A percentile compares a stretch with the other conserved stretches of the same genome.
Conservation (phyloP, 2,113 vertebrate species). For the Ailuropoda melanoleuca region DNA sequence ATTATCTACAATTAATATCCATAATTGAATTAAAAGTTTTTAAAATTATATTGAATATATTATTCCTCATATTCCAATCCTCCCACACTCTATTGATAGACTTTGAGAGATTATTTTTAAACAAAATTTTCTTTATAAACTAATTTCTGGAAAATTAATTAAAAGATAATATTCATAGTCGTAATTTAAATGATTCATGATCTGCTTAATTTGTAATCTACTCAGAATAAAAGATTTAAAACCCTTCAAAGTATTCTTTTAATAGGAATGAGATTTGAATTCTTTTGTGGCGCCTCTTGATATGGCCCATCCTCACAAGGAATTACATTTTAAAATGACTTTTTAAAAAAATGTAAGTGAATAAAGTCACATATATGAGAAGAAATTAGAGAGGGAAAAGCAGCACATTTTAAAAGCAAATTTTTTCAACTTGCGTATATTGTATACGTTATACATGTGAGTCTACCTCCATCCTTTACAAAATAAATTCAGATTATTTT, state of each 20-base stretch:
- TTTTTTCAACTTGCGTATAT: not conserved
- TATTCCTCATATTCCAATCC: slow-evolving; percentile 40
- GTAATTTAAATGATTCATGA: slow-evolving; percentile 58
- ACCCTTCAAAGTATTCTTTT: slow-evolving; percentile 34
- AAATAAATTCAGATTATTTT: not conserved
- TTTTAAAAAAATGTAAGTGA: not conserved
- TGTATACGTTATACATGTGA: not conserved
- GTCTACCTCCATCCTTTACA: not conserved
- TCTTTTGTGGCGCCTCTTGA: not conserved
- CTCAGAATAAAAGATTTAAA: slow-evolving; percentile 44
- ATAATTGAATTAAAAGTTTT: slow-evolving; percentile 65
- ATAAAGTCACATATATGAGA: not conserved
- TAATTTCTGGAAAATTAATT: slow-evolving; percentile 62
- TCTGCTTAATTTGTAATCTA: slow-evolving; percentile 46
- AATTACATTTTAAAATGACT: slow-evolving; percentile 16
- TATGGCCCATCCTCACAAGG: not conserved
- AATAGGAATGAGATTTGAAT: not conserved
- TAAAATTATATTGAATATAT: slow-evolving; percentile 49
- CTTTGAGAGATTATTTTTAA: slow-evolving; percentile 59
- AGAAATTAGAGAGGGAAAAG: not conserved
- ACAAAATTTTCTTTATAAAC: slow-evolving; percentile 61
- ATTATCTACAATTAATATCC: slow-evolving; percentile 52
- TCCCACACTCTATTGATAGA: not conserved
- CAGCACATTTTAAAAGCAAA: not conserved
- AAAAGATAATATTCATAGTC: slow-evolving; percentile 62